Evolutionary conservation across 2,113 vertebrate genomes (phyloP).

Genomic region (Panurus biarmicus): DNA sequence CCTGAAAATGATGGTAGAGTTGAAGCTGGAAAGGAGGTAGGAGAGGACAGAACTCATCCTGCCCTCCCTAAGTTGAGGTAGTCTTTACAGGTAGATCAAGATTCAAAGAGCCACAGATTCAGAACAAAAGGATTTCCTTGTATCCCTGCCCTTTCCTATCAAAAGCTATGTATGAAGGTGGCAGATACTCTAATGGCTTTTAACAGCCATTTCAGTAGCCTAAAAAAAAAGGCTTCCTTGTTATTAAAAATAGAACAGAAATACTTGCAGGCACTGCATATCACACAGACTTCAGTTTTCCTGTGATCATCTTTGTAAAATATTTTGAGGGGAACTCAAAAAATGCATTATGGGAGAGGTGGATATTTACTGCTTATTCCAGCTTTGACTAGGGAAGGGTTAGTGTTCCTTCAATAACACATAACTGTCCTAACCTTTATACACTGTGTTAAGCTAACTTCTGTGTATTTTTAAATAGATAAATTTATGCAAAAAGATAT

Average conservation of each 20-base stretch:
- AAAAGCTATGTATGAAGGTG: neutral
- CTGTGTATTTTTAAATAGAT: neutral
- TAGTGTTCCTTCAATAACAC: neutral
- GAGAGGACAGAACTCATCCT: neutral
- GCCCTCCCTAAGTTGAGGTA: neutral
- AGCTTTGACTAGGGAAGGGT: neutral
- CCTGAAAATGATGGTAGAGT: neutral
- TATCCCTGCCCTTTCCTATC: neutral
- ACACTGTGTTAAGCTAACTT: neutral
- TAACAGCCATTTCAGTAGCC: neutral
- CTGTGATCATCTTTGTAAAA: neutral
- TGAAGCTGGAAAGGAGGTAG: neutral
- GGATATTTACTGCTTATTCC: neutral
- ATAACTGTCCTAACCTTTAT: neutral
- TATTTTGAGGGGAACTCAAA: neutral
- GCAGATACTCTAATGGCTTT: neutral
- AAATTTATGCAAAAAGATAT: neutral
- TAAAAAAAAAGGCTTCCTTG: neutral
- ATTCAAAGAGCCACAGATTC: neutral
- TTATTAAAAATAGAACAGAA: neutral
- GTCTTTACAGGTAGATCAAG: neutral
- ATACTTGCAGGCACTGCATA: neutral
- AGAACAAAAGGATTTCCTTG: neutral
- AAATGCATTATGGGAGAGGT: neutral
- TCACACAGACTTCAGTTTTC: neutral